Conservation (phyloP, 2,888 invertebrate species). For the Drosophila mettleri region DNA sequence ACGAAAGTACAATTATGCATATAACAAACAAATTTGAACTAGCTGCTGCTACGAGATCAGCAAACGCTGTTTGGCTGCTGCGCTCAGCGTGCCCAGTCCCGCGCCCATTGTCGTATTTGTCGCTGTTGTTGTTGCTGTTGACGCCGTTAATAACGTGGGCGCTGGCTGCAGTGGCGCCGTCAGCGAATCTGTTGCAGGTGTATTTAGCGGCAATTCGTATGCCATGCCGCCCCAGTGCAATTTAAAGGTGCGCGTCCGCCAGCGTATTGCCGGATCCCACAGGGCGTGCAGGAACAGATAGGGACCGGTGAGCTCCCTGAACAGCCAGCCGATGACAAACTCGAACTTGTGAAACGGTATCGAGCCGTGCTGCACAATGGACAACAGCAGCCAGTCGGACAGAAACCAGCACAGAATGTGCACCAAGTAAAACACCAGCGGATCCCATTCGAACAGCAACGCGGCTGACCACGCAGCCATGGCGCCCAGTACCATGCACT, state of each 20-base stretch:
- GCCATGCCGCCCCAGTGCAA: conserved; percentile 98
- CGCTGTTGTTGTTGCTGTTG: background rate
- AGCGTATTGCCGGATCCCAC: conserved; percentile 94
- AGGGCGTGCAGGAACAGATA: conserved; percentile 95
- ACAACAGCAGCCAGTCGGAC: conserved; percentile 96
- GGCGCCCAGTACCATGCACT: conserved; percentile 97
- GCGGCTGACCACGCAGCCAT: conserved; percentile 95
- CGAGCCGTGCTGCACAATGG: conserved; percentile 95
- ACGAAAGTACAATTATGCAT: conserved; percentile 57
- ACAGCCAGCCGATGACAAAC: conserved; percentile 97
- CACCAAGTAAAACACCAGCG: conserved; percentile 95
- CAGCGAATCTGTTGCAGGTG: conserved; percentile 46
- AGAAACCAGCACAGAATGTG: conserved; percentile 98
- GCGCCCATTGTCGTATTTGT: conserved; percentile 8
- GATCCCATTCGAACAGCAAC: conserved; percentile 93
- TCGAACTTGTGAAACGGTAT: conserved; percentile 97
- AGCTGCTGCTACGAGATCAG: conserved; percentile 73
- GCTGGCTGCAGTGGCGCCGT: conserved; percentile 59
- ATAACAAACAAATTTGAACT: conserved; percentile 63
- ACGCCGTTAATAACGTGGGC: conserved; percentile 54
- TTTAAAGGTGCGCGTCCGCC: conserved; percentile 96
- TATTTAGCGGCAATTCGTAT: conserved; percentile 89
- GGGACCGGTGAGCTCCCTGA: conserved; percentile 95
- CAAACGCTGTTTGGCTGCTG: conserved; percentile 55
- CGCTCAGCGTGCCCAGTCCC: conserved; percentile 24